These are phyloP conservation scores for Aphrophora alni DNA, from an alignment of 2,888 invertebrate species.

Conservation along the genomic window DNA sequence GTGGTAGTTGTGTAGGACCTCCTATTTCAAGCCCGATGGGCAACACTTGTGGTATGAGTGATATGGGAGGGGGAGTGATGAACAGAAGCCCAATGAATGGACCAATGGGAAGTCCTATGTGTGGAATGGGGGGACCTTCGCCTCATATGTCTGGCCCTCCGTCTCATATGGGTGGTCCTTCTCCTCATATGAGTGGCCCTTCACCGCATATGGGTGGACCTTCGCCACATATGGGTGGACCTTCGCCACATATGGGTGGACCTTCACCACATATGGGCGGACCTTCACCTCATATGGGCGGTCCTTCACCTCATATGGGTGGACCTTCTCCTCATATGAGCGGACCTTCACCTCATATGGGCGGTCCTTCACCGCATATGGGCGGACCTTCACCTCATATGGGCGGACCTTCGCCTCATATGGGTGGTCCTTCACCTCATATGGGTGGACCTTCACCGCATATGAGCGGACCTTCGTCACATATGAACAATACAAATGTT, in stretches of 20 bases:
- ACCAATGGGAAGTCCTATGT: conserved; percentile 60
- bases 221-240: conserved; percentile 57
- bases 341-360: conserved; percentile 65
- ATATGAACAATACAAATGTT: conserved; percentile 31
- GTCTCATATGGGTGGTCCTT: conserved; percentile 61
- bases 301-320: conserved; percentile 35
- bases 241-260: conserved; percentile 55
- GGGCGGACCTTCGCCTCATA: conserved; percentile 56
- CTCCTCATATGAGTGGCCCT: conserved; percentile 60
- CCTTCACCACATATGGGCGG: conserved; percentile 53
- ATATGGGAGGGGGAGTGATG: conserved; percentile 42
- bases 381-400: conserved; percentile 54
- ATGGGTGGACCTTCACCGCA: conserved; percentile 30
- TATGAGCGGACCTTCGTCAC: conserved; percentile 19
- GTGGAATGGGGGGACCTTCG: conserved; percentile 37
- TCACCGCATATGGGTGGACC: conserved; percentile 61
- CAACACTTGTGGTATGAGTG: conserved; percentile 37
- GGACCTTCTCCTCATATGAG: conserved; percentile 53
- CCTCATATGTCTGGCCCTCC: conserved; percentile 60
- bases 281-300: conserved; percentile 32
- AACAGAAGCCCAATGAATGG: conserved; percentile 51
- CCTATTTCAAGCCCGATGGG: conserved; percentile 63
- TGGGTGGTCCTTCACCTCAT: conserved; percentile 33
- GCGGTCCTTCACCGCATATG: conserved; percentile 54
- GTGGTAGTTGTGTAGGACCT: conserved; percentile 52